Evolutionary conservation across 92 coral and sea anemone genomes (phyloP), one percentile per base, ranked within the genome.

Genomic region (Porites evermanni): DNA sequence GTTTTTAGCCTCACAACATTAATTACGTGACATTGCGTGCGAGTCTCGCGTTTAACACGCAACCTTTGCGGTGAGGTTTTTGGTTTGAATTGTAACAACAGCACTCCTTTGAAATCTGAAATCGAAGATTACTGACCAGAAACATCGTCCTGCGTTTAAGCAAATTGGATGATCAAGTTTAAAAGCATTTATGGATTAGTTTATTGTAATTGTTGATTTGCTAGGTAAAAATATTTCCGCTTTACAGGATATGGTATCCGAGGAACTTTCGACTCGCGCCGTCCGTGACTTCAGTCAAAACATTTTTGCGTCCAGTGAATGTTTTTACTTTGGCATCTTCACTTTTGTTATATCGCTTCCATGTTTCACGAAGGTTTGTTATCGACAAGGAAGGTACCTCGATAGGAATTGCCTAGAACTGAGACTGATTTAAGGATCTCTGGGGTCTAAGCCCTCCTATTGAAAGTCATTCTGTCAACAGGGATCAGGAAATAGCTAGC

Each of bases 241-340:
- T 72, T 70, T 18, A 68, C 86, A 70, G 78, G 78, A 56, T 44
- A 16, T 59, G 86, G 26, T 60, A 71, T 71, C 53, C 63, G 8
- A 82, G 38, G 71, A 82, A 71, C 70, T 71, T 82, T 79, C 86
- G 61, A 76, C 16, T 44, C 44, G 64, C 79, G 1, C 70, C n/a
- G 86, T 47, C 29, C 68, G 24, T 29, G 65, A 12, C 18, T 29
- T 18, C 21, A 5, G 13, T 29, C 17, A 11, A 20, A 17, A 53
- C 54, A 66, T 64, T 60, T 21, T 56, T 56, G 14, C 61, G 23
- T 56, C 56, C 1, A 56, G 16, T 56, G 16, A 56, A 14, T 14
- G 16, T 56, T 56, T 56, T 8, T 11, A 14, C 61, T 56, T 56
- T 56, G 61, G 61, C 61, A 56, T 56, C 12, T 56, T 77, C 65